Percentiles rank a stretch among this genome's conserved stretches.
Evolutionary conservation across 2,113 vertebrate genomes (phyloP).

Genomic region (Malurus cyaneus): DNA sequence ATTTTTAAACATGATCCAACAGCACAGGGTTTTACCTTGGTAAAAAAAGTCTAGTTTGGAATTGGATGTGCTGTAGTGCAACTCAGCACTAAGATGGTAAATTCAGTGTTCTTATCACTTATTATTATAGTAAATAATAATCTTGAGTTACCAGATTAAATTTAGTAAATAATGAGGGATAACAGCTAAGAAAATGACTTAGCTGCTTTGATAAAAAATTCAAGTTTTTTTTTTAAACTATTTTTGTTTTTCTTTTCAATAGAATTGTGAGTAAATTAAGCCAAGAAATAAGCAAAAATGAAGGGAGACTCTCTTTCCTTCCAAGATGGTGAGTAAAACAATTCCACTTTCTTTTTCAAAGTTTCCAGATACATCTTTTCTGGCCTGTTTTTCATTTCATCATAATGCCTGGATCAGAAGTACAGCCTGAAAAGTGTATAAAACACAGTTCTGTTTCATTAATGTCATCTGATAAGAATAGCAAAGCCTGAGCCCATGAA

Average conservation of each 20-base stretch:
- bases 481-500: background rate
- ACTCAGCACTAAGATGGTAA: background rate
- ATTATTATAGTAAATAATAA: background rate
- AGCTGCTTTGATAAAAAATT: background rate
- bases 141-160: background rate
- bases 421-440: background rate
- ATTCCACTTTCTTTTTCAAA: background rate
- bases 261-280: conserved; percentile 88
- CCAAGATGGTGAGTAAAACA: conserved; percentile 72
- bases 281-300: conserved; percentile 87
- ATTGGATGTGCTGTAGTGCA: background rate
- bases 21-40: background rate
- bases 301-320: conserved; percentile 81
- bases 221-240: background rate
- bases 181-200: background rate
- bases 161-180: background rate
- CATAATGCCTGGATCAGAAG: background rate
- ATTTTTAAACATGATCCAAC: background rate
- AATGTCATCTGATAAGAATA: background rate
- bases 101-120: background rate
- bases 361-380: background rate
- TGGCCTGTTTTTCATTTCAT: background rate
- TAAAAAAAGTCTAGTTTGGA: background rate
- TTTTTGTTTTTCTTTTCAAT: conserved; percentile 2
- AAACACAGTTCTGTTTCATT: background rate